phyloP scores from a whole-genome alignment of 2,888 invertebrate genomes.

The Agrotis puta region DNA sequence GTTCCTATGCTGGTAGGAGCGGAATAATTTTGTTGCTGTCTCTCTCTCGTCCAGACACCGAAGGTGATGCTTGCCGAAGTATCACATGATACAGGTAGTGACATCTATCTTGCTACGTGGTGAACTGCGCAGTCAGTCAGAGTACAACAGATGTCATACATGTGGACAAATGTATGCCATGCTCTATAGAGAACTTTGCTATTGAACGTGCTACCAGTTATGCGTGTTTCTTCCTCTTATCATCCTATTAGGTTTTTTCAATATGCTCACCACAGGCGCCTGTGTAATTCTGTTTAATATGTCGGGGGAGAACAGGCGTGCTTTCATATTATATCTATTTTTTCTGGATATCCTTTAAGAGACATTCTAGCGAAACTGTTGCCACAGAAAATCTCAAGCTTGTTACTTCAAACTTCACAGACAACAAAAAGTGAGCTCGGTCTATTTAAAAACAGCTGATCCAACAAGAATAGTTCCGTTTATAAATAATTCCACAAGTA shows the following conservation, averaged over 20 bases:
- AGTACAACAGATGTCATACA: not conserved
- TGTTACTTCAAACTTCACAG: not conserved
- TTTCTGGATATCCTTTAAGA: not conserved
- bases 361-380: not conserved
- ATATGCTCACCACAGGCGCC: not conserved
- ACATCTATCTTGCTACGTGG: not conserved
- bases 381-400: not conserved
- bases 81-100: not conserved
- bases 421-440: not conserved
- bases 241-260: not conserved
- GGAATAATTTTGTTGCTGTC: too few species aligned
- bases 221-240: too few species aligned
- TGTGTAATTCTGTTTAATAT: too few species aligned
- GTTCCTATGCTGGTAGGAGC: not conserved
- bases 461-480: slow-evolving; percentile 19
- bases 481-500: slow-evolving; percentile 51
- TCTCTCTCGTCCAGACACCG: not conserved
- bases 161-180: not conserved
- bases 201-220: not conserved
- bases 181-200: not conserved
- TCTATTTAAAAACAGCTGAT: slow-evolving; percentile 16
- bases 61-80: not conserved
- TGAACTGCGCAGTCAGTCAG: not conserved
- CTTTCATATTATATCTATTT: not conserved
- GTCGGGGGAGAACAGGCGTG: not conserved